A percentile compares a stretch with the other conserved stretches of the same genome.
phyloP scores from a whole-genome alignment of 2,888 invertebrate genomes.

The Machimus rusticus region DNA sequence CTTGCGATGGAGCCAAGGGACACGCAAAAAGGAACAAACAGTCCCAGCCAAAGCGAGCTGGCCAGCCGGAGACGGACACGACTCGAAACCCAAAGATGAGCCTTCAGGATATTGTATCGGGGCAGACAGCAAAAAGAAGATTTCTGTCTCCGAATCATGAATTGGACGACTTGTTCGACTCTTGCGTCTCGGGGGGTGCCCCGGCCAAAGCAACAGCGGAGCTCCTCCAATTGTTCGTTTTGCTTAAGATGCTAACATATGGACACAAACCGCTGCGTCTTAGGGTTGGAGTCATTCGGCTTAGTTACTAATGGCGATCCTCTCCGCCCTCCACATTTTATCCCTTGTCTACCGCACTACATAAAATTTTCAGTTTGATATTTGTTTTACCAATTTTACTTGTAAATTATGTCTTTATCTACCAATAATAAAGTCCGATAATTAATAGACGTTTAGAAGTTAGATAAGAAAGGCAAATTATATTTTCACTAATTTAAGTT shows the following conservation, averaged over 20 bases:
- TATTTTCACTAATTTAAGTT: too few species aligned
- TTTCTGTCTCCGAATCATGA: constrained; percentile 35
- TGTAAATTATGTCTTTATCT: neutral
- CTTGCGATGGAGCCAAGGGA: neutral
- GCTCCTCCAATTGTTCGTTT: neutral
- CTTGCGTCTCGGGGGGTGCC: neutral
- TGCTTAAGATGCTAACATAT: neutral
- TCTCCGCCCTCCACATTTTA: neutral
- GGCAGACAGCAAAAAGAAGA: constrained; percentile 31
- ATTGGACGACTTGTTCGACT: constrained; percentile 31
- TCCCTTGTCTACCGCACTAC: too few species aligned
- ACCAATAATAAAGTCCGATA: too few species aligned
- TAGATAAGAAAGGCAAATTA: too few species aligned
- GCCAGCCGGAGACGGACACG: constrained; percentile 27
- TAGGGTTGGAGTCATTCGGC: neutral
- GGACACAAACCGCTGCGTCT: neutral
- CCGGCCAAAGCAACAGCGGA: neutral
- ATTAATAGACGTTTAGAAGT: too few species aligned
- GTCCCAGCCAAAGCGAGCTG: neutral
- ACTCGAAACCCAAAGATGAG: constrained; percentile 24
- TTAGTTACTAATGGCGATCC: neutral
- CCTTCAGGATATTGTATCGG: constrained; percentile 22
- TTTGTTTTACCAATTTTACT: neutral
- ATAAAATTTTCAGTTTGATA: neutral
- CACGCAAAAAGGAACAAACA: constrained; percentile 11